These are phyloP conservation scores for Pantherophis vulpinus DNA, from an alignment of 2,797 vertebrate genomes.

Conservation along the genomic window DNA sequence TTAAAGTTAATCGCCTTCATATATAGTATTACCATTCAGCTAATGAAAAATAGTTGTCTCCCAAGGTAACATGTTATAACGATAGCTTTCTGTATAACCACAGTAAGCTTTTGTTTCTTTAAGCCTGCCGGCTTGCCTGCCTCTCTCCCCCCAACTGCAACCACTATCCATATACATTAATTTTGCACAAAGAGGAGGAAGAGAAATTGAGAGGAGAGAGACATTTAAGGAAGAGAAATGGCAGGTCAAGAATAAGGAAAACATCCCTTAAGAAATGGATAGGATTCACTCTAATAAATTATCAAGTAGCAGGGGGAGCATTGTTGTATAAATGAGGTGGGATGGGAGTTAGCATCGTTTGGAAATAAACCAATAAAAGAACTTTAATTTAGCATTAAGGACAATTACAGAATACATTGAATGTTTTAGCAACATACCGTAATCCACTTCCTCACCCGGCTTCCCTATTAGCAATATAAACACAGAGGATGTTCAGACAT, in stretches of 20 bases:
- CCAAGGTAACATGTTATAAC: constrained; percentile 55
- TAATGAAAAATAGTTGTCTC: constrained; percentile 67
- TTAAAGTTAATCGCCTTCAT: constrained; percentile 66
- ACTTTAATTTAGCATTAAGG: constrained; percentile 16
- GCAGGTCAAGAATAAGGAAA: constrained; percentile 45
- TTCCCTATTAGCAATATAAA: neutral
- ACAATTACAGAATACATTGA: neutral
- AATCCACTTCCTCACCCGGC: neutral
- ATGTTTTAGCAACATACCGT: neutral
- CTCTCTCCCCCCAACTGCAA: neutral
- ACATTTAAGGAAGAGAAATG: constrained; percentile 44
- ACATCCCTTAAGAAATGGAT: constrained; percentile 40
- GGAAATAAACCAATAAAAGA: constrained; percentile 8
- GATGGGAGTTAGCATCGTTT: constrained; percentile 28
- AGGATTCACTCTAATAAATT: constrained; percentile 46
- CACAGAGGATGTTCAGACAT: neutral
- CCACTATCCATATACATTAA: constrained; percentile 36
- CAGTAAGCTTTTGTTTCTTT: constrained; percentile 50
- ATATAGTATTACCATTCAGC: constrained; percentile 50
- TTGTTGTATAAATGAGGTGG: constrained; percentile 20
- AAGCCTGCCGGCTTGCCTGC: neutral
- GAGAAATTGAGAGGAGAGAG: constrained; percentile 23
- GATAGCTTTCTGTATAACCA: constrained; percentile 41
- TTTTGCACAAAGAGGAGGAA: constrained; percentile 30
- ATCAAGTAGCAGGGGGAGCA: constrained; percentile 17